Percentiles rank a stretch among this genome's conserved stretches.
Conservation (phyloP, 2,797 vertebrate species). For the Brachymystax lenok region DNA sequence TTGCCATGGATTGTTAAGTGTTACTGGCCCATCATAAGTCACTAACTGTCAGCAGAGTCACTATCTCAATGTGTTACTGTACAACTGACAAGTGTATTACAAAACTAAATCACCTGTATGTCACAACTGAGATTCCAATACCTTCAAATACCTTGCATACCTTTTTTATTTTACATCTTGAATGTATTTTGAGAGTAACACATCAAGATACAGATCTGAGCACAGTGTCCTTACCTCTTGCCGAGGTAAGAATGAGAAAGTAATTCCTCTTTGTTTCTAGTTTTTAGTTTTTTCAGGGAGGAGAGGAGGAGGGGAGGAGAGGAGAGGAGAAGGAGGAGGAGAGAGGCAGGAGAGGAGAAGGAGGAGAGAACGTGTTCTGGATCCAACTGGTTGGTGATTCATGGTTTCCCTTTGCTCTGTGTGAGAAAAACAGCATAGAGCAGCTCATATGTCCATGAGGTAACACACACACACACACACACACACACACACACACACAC, state of each 20-base stretch:
- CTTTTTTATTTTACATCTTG: slow-evolving; percentile 62
- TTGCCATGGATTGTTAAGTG: slow-evolving; percentile 37
- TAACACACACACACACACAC: not conserved
- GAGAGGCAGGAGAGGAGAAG: slow-evolving; percentile 6
- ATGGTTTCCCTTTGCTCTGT: slow-evolving; percentile 15
- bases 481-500: not conserved
- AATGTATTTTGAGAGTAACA: slow-evolving; percentile 63
- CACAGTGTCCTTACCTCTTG: slow-evolving; percentile 24
- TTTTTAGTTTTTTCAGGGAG: not conserved
- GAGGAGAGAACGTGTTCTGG: slow-evolving; percentile 10
- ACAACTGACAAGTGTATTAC: slow-evolving; percentile 45
- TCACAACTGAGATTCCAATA: slow-evolving; percentile 47
- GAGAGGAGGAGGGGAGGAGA: no score
- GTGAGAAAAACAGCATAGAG: slow-evolving; percentile 11
- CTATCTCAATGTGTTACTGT: slow-evolving; percentile 55
- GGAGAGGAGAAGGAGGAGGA: slow-evolving; percentile 13
- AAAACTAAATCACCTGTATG: slow-evolving; percentile 53
- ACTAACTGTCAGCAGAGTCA: slow-evolving; percentile 33
- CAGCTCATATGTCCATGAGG: slow-evolving; percentile 8
- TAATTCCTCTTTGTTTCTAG: not conserved
- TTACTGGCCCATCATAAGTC: slow-evolving; percentile 43
- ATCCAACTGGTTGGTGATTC: slow-evolving; percentile 20
- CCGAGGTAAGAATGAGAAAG: not conserved
- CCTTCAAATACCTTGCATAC: slow-evolving; percentile 33
- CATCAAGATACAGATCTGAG: slow-evolving; percentile 9